Evolutionary conservation across 2,797 vertebrate genomes (phyloP).

Genomic region (Hippoglossus hippoglossus): DNA sequence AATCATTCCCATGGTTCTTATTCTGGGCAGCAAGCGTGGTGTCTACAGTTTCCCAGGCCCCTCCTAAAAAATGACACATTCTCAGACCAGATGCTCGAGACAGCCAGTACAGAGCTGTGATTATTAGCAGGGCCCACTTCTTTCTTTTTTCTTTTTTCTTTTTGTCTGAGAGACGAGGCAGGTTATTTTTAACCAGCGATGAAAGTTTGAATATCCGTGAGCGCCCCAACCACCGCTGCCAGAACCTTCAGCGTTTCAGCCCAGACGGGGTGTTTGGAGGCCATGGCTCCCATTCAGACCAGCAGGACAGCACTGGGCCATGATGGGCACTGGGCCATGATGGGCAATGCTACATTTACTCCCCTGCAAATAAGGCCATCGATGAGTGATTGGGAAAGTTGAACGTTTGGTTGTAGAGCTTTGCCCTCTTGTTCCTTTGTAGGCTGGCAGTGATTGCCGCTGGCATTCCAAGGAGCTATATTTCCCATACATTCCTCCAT

Average conservation of each 20-base stretch:
- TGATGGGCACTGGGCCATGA: constrained; percentile 64
- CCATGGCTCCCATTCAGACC: constrained; percentile 46
- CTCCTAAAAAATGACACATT: constrained; percentile 84
- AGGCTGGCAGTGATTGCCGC: constrained; percentile 55
- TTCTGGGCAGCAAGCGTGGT: constrained; percentile 80
- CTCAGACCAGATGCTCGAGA: constrained; percentile 81
- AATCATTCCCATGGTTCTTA: constrained; percentile 83
- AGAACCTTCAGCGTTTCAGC: constrained; percentile 59
- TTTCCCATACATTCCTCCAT: constrained; percentile 81
- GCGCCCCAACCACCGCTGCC: constrained; percentile 56
- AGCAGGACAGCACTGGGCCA: constrained; percentile 44
- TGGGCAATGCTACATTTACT: constrained; percentile 71
- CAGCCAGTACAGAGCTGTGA: constrained; percentile 80
- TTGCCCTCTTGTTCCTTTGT: constrained; percentile 52
- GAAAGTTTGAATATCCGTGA: constrained; percentile 76
- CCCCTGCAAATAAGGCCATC: constrained; percentile 43
- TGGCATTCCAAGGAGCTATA: constrained; percentile 70
- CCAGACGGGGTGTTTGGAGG: constrained; percentile 58
- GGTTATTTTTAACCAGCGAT: constrained; percentile 81
- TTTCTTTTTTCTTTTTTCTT: constrained; percentile 74
- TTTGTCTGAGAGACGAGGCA: constrained; percentile 58
- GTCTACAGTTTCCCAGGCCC: constrained; percentile 84
- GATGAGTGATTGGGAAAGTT: constrained; percentile 69
- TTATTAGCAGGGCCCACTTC: constrained; percentile 82
- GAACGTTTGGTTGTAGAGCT: constrained; percentile 34